These are phyloP conservation scores for Myotis daubentonii DNA, from an alignment of 2,797 vertebrate genomes.

Conservation along the genomic window DNA sequence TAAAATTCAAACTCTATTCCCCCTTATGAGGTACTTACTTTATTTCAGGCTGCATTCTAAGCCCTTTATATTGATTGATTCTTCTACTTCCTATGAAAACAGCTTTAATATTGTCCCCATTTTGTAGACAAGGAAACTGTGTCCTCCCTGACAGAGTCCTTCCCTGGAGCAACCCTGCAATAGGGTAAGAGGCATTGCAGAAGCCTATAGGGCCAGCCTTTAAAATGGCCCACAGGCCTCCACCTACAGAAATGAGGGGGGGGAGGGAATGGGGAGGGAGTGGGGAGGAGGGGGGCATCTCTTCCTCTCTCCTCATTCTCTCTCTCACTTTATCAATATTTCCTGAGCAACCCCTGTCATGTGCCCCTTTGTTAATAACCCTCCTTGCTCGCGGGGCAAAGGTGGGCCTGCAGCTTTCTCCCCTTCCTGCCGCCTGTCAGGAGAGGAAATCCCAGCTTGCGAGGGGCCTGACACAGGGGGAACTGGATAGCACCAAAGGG, in stretches of 20 bases:
- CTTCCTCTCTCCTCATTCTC: constrained; percentile 26
- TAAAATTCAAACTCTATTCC: not conserved
- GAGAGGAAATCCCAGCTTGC: constrained; percentile 87
- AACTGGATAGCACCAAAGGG: constrained; percentile 84
- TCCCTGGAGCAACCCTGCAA: not conserved
- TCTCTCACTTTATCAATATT: constrained; percentile 76
- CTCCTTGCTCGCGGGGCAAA: constrained; percentile 84
- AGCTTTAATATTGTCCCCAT: constrained; percentile 22
- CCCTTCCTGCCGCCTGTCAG: constrained; percentile 87
- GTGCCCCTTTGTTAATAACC: constrained; percentile 82
- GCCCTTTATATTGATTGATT: not conserved
- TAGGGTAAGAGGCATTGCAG: not conserved
- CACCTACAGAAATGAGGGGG: not conserved
- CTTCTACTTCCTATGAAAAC: not conserved
- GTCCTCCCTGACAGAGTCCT: not conserved
- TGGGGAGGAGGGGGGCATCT: not conserved
- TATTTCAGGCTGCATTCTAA: not conserved
- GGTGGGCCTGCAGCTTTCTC: constrained; percentile 89
- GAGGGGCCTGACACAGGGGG: constrained; percentile 81
- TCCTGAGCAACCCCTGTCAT: constrained; percentile 84
- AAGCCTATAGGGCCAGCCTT: not conserved
- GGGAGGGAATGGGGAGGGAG: not conserved
- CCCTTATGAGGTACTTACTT: not conserved
- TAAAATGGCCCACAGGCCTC: not conserved
- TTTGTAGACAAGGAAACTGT: not conserved